Conservation (phyloP, 2,797 vertebrate species). For the Hydrocynus forskahlii region DNA sequence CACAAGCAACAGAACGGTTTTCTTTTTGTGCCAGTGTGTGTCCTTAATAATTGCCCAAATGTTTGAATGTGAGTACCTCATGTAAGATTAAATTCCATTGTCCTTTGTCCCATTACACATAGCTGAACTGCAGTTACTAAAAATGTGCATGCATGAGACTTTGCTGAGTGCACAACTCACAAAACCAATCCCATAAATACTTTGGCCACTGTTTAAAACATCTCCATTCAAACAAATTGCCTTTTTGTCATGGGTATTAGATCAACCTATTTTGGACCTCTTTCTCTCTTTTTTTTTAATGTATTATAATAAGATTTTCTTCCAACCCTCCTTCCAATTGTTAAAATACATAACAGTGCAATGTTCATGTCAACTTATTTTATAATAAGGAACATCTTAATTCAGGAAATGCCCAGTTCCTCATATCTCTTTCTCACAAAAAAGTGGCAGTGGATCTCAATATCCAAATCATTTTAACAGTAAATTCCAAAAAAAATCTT, state of each 20-base stretch:
- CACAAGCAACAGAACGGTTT: constrained; percentile 46
- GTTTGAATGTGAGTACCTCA: constrained; percentile 37
- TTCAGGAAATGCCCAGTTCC: not conserved
- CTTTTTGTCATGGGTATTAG: constrained; percentile 64
- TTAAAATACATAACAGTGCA: constrained; percentile 39
- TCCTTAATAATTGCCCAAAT: constrained; percentile 56
- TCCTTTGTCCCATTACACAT: constrained; percentile 29
- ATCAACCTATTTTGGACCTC: not conserved
- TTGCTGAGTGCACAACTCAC: constrained; percentile 24
- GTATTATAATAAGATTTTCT: constrained; percentile 13
- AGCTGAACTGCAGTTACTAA: constrained; percentile 15
- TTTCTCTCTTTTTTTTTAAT: constrained; percentile 2
- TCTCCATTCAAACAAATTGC: constrained; percentile 65
- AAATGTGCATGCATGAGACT: constrained; percentile 54
- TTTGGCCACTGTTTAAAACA: constrained; percentile 58
- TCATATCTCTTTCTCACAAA: not conserved
- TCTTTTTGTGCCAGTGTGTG: constrained; percentile 65
- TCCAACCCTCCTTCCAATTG: constrained; percentile 20
- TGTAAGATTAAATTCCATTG: constrained; percentile 6
- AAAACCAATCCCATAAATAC: constrained; percentile 35
- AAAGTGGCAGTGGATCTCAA: not conserved
- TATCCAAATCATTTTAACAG: no score
- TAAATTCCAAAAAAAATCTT: not conserved
- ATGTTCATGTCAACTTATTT: constrained; percentile 22
- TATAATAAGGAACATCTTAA: not conserved